A percentile compares a stretch with the other conserved stretches of the same genome.
Evolutionary conservation across 2,113 vertebrate species (phyloP).

Genomic region (Merops nubicus): DNA sequence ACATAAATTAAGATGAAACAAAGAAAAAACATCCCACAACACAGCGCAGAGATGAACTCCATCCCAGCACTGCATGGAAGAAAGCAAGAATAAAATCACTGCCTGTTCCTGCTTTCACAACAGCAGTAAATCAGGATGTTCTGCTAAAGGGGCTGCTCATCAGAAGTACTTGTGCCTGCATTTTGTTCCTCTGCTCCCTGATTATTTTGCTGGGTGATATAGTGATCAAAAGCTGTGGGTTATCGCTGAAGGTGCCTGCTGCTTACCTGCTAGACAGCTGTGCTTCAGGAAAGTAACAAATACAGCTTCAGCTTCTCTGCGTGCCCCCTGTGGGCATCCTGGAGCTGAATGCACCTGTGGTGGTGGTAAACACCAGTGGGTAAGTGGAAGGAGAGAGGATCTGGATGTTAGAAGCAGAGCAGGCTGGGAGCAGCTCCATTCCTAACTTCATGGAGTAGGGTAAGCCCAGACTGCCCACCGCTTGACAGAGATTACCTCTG

Average conservation of each 20-base stretch:
- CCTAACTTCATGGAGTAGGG: rapidly evolving
- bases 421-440: background rate
- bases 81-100: background rate
- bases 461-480: background rate
- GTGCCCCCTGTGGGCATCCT: background rate
- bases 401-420: background rate
- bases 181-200: background rate
- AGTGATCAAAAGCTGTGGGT: background rate
- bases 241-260: background rate
- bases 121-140: background rate
- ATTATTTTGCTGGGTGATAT: background rate
- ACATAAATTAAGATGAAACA: background rate
- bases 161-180: background rate
- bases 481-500: background rate
- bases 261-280: background rate
- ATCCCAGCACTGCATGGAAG: background rate
- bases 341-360: background rate
- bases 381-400: background rate
- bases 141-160: background rate
- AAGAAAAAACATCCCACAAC: background rate
- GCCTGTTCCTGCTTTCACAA: background rate
- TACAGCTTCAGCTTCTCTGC: background rate
- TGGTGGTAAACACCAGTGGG: background rate
- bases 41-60: background rate
- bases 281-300: background rate